Evolutionary conservation across 2,888 invertebrate genomes (phyloP).

Genomic region (Andrena praecox): DNA sequence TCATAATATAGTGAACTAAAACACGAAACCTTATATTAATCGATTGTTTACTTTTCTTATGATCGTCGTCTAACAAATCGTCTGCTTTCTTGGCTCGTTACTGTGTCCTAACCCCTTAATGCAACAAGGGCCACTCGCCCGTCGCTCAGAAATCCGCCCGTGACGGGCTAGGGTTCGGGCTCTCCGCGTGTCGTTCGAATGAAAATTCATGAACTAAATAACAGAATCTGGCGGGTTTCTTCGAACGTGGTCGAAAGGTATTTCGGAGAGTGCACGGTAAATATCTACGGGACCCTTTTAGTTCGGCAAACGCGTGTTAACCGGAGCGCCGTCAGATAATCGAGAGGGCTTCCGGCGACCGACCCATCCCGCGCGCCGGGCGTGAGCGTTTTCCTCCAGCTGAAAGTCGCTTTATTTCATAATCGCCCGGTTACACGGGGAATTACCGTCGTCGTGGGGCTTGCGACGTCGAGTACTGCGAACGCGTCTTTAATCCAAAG

Average conservation of each 20-base stretch:
- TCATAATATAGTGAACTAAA: too few species aligned
- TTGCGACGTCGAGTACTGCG: slow-evolving; percentile 61
- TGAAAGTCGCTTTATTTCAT: slow-evolving; percentile 69
- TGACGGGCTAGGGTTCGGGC: slow-evolving; percentile 22
- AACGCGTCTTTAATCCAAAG: slow-evolving; percentile 70
- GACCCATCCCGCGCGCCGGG: not conserved
- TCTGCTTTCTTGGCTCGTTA: too few species aligned
- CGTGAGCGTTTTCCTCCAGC: slow-evolving; percentile 42
- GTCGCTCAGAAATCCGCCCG: slow-evolving; percentile 12
- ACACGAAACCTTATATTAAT: too few species aligned
- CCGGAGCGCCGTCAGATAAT: slow-evolving; percentile 46
- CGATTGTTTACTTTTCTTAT: too few species aligned
- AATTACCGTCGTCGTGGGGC: slow-evolving; percentile 68
- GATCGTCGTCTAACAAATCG: too few species aligned
- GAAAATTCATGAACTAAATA: slow-evolving; percentile 61
- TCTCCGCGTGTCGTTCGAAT: slow-evolving; percentile 33
- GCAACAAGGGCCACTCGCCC: too few species aligned
- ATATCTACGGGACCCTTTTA: slow-evolving; percentile 59
- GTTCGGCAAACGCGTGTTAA: slow-evolving; percentile 61
- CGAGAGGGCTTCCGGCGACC: slow-evolving; percentile 34
- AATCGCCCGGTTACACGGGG: slow-evolving; percentile 70
- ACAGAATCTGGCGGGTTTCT: slow-evolving; percentile 42
- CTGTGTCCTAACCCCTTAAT: too few species aligned
- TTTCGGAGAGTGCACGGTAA: slow-evolving; percentile 61
- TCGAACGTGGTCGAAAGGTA: slow-evolving; percentile 49